Evolutionary conservation across 2,113 vertebrate species (phyloP), one percentile per base, ranked within the genome.

Genomic region (Trogon melanurus): DNA sequence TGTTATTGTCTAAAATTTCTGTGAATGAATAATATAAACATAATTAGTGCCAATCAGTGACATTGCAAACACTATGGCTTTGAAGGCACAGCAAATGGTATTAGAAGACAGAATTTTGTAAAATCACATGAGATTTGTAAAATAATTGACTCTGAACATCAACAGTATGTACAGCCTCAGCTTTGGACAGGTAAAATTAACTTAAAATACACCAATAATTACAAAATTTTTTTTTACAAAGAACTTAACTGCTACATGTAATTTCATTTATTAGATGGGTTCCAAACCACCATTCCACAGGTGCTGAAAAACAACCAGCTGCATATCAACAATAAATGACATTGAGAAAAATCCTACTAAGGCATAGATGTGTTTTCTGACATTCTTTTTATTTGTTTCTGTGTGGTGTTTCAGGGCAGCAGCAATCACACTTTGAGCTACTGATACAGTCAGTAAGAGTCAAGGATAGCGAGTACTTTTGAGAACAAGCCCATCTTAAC

Each of bases 1-100:
- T 41, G 72, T 95, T 94, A 57, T 97, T 94, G 92, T 97, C 80
- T 58, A 96, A 88, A 91, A 97, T 95, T 91, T 97, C 98, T 98
- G 92, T 83, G 92, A 96, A 97, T 30, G 7, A 78, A 84, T n/a
- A 84, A 27, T 20, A 69, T 2, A 69, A 74, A 57, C 16, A 69
- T 27, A 66, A 54, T 85, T 56, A 91, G 38, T 51, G 29, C 5
- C 13, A 57, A 54, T 27, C 47, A 70, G 5, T 21, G 19, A 57
- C 45, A 76, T 10, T 16, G 72, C 3, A 34, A 53, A 73, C 20
- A 48, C 6, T 7, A 36, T 8, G 4, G 3, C 41, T 88, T 62
- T 36, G 34, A 19, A 81, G 10, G 9, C 45, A 58, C 1, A 5
- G 56, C 3, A 82, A 91, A 17, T 1, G 6, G 15, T 58, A 85